Evolutionary conservation across 2,888 invertebrate genomes (phyloP), one percentile per base, ranked within the genome.

Genomic region (Eledona agricola): DNA sequence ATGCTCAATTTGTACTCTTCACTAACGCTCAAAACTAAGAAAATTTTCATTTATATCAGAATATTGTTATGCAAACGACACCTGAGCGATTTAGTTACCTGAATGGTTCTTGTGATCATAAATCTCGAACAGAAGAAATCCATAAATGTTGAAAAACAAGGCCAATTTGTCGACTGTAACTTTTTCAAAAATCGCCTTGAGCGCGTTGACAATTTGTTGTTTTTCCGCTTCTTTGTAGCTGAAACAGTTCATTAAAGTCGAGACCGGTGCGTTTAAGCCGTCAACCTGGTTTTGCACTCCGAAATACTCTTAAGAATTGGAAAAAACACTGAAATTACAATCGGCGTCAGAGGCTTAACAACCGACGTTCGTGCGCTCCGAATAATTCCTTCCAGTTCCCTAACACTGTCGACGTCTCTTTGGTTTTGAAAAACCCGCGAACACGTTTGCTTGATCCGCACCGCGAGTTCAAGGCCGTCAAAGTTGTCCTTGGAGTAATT

Each of bases 1-100:
- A 84, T 79, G 60, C 76, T 77, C 55, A 82, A 74, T 69, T 87
- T 86, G 17, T 86, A 73, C 68, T 88, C 88, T 69, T 88, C 88
- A 0, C 83, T 77, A 2, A 78, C 77, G 6, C 76, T 71, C 26
- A 82, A 79, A 62, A 85, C 87, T 86, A 65, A 29, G 77, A 73
- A 37, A 57, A 37, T 40, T 38, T 9, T 11, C 15, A 35, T 11
- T 11, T 6, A 20, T 15, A 35, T n/a, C n/a, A n/a, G n/a, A n/a
- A n/a, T n/a, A n/a, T n/a, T n/a, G n/a, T n/a, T n/a, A n/a, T n/a
- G n/a, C n/a, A n/a, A n/a, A n/a, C n/a, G n/a, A n/a, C n/a, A n/a
- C n/a, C n/a, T n/a, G n/a, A n/a, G n/a, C n/a, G n/a, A n/a, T n/a
- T 20, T 43, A 29, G 64, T 75, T 76, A 84, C 84, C 75, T 79